phyloP scores from a whole-genome alignment of 2,113 vertebrate genomes.

The Bucco capensis region DNA sequence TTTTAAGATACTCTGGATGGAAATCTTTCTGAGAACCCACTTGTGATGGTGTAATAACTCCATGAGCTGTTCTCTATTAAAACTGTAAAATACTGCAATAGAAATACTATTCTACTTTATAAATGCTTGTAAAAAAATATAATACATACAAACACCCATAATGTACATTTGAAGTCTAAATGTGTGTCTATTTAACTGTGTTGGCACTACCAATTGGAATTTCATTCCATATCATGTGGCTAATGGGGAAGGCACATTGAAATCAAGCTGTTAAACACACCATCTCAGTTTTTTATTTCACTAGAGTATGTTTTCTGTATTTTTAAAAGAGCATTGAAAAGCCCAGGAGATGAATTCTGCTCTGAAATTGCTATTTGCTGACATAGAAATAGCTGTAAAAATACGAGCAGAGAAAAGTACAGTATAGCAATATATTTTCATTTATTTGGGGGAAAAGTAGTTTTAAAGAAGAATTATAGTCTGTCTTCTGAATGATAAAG shows the following conservation, averaged over 20 bases:
- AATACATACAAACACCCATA: background rate
- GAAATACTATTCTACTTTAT: conserved; percentile 23
- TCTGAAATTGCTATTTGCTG: conserved; percentile 58
- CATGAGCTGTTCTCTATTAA: conserved; percentile 16
- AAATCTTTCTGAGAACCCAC: conserved; percentile 2
- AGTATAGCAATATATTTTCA: conserved; percentile 46
- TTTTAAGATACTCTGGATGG: conserved; percentile 7
- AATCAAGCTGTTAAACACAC: conserved; percentile 56
- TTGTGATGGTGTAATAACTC: background rate
- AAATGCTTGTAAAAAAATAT: background rate
- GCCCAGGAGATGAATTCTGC: conserved; percentile 50
- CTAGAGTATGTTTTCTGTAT: conserved; percentile 34
- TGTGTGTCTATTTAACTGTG: background rate
- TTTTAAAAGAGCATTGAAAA: conserved; percentile 51
- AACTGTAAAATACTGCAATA: conserved; percentile 13
- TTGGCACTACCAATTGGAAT: conserved; percentile 20
- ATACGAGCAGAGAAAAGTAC: conserved; percentile 21
- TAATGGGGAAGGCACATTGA: conserved; percentile 21
- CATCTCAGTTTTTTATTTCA: conserved; percentile 48
- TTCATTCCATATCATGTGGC: conserved; percentile 12
- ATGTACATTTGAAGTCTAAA: conserved; percentile 4
- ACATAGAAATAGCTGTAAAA: conserved; percentile 58
- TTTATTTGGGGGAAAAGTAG: conserved; percentile 42
- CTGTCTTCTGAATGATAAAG: conserved; percentile 51
- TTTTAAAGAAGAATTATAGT: conserved; percentile 54